Evolutionary conservation across 2,113 vertebrate species (phyloP).

Genomic region (zebrafish (Danio rerio)): DNA sequence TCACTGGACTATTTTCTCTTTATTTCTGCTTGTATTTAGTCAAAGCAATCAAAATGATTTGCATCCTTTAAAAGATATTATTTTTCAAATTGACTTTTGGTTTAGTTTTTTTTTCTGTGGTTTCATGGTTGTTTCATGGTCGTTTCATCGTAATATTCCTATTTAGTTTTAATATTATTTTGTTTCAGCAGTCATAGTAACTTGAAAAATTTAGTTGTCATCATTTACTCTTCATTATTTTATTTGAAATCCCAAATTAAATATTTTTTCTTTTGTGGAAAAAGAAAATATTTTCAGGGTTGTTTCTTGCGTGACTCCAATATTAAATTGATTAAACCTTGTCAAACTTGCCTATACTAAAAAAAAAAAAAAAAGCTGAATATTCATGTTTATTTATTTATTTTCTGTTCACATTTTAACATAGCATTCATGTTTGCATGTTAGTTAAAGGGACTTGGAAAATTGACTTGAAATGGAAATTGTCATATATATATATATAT

Average conservation of each 20-base stretch:
- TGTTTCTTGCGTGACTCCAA: background rate
- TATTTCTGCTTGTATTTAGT: background rate
- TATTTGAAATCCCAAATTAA: background rate
- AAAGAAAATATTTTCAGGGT: background rate
- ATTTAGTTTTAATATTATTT: background rate
- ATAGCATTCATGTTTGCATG: too few species aligned
- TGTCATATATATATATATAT: too few species aligned
- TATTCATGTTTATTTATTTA: background rate
- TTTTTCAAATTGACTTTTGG: background rate
- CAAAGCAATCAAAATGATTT: background rate
- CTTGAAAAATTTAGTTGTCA: background rate
- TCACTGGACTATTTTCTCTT: background rate
- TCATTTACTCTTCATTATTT: background rate
- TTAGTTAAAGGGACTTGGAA: too few species aligned
- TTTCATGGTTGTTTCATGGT: background rate
- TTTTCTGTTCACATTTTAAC: background rate
- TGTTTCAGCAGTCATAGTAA: constrained; percentile 2
- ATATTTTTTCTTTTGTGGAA: background rate
- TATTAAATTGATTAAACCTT: background rate
- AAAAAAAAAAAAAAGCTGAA: background rate
- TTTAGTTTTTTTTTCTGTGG: background rate
- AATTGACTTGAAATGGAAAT: too few species aligned
- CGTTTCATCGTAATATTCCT: background rate
- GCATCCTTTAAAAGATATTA: background rate
- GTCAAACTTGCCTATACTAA: background rate